These are phyloP conservation scores for Aleiodes sp. DNA, from an alignment of 1,140 invertebrate genomes.

Conservation along the genomic window DNA sequence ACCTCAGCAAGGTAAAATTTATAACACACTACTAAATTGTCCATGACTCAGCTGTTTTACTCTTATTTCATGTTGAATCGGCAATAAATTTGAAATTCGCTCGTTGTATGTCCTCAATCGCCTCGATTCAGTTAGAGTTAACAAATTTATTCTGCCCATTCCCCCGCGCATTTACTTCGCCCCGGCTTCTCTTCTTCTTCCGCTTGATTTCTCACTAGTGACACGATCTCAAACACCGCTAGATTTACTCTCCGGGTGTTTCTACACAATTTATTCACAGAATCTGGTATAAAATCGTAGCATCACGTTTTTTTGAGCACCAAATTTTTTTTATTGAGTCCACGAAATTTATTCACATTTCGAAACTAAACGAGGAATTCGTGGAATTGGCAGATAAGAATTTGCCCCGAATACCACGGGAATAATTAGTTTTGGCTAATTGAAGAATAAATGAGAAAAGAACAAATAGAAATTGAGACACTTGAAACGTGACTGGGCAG, in stretches of 20 bases:
- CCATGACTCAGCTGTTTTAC: background rate
- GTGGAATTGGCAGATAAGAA: too few species aligned
- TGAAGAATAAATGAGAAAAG: background rate
- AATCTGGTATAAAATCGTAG: conserved; percentile 19
- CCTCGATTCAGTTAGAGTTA: conserved; percentile 1
- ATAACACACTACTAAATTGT: background rate
- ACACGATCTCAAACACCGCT: background rate
- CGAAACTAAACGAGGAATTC: too few species aligned
- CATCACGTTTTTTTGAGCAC: background rate
- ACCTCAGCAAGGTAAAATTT: too few species aligned
- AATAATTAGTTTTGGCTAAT: background rate
- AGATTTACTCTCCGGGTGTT: background rate
- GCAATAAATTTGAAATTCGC: background rate
- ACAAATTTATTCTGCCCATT: conserved; percentile 19
- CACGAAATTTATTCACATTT: too few species aligned
- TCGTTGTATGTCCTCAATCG: background rate
- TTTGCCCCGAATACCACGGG: too few species aligned
- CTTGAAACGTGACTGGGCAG: conserved; percentile 49
- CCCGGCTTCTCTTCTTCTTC: background rate
- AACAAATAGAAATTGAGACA: conserved; percentile 11
- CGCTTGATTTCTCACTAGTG: background rate
- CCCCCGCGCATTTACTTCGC: background rate
- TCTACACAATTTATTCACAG: conserved; percentile 31
- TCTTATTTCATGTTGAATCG: background rate
- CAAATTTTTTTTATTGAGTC: too few species aligned